These are phyloP conservation scores for Thripadectes ignobilis DNA, from an alignment of 2,797 vertebrate genomes.

Conservation along the genomic window DNA sequence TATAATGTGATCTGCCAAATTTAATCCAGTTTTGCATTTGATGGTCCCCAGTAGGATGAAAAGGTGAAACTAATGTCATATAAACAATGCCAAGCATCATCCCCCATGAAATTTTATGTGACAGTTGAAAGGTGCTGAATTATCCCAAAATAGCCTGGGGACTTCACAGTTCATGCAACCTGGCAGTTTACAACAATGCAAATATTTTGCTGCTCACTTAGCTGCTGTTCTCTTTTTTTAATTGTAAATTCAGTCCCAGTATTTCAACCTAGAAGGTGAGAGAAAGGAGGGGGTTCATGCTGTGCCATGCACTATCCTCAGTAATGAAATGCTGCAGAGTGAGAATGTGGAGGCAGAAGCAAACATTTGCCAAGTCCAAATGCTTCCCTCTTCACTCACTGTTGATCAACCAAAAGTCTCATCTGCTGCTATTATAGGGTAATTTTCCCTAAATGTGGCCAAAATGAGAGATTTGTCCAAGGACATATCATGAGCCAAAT, in stretches of 20 bases:
- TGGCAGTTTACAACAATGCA: constrained; percentile 63
- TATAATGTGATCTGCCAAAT: constrained; percentile 72
- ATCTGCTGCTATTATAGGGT: not conserved
- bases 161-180: constrained; percentile 53
- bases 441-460: constrained; percentile 3
- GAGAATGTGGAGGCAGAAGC: not conserved
- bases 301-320: not conserved
- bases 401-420: not conserved
- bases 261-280: constrained; percentile 14
- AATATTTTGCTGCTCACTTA: constrained; percentile 62
- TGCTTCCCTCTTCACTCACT: not conserved
- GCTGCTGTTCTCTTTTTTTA: constrained; percentile 44
- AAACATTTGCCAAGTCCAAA: not conserved
- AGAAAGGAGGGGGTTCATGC: not conserved
- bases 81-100: constrained; percentile 68
- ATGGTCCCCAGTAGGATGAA: constrained; percentile 67
- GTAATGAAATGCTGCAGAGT: not conserved
- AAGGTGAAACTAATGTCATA: constrained; percentile 71
- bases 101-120: constrained; percentile 69
- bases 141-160: constrained; percentile 57
- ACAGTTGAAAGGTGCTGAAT: constrained; percentile 73
- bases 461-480: not conserved
- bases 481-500: not conserved
- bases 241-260: constrained; percentile 31
- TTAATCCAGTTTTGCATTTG: constrained; percentile 70